Evolutionary conservation across 2,113 vertebrate genomes (phyloP).

Genomic region (Rhabdornis inornatus): DNA sequence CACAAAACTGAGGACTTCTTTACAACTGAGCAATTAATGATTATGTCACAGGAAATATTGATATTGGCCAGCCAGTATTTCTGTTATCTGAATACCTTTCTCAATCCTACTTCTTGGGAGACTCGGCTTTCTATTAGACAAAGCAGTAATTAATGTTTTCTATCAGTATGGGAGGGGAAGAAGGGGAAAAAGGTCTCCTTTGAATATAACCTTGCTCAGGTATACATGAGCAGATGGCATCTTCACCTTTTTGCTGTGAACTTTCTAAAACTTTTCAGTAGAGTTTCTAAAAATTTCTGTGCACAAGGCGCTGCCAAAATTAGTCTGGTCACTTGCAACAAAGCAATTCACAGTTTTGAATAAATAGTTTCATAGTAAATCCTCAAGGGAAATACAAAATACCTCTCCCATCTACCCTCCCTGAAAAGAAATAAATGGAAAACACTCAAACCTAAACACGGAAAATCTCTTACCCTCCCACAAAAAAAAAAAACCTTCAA

Average conservation of each 20-base stretch:
- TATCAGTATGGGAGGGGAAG: not conserved
- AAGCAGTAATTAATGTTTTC: not conserved
- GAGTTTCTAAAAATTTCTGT: not conserved
- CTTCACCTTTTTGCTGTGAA: not conserved
- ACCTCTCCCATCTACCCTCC: not conserved
- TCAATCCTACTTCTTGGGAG: not conserved
- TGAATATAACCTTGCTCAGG: not conserved
- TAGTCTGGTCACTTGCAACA: not conserved
- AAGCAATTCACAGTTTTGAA: not conserved
- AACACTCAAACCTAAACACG: not conserved
- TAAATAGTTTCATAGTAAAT: not conserved
- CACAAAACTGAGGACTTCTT: not conserved
- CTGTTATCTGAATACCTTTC: not conserved
- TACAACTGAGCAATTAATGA: rapidly evolving
- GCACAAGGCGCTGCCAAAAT: not conserved
- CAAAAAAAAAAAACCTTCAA: not conserved
- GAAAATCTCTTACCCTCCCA: not conserved
- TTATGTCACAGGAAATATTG: not conserved
- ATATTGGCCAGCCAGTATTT: not conserved
- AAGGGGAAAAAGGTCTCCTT: not conserved
- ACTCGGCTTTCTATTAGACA: not conserved
- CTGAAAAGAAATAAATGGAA: rapidly evolving
- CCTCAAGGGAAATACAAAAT: not conserved
- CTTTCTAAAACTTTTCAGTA: not conserved
- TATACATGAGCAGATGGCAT: not conserved